phyloP scores from a whole-genome alignment of 1,140 invertebrate genomes.

The Lasioglossum baleicum region DNA sequence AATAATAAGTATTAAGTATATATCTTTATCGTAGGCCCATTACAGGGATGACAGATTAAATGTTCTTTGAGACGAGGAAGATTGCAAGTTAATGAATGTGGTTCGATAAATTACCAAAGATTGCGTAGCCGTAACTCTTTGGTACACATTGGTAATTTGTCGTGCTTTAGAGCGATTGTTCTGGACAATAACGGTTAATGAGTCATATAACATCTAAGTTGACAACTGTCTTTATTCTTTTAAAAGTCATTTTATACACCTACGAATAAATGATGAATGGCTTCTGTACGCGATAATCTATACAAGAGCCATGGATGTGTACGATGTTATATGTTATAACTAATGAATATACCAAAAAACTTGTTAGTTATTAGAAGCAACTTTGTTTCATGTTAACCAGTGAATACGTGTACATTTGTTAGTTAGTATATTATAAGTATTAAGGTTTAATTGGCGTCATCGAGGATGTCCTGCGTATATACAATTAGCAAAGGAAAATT shows the following conservation, averaged over 20 bases:
- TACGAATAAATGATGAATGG: conserved; percentile 46
- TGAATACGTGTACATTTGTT: conserved; percentile 41
- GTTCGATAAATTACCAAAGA: conserved; percentile 45
- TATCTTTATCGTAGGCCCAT: conserved; percentile 35
- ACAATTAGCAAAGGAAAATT: conserved; percentile 40
- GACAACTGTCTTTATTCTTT: conserved; percentile 57
- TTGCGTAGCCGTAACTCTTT: conserved; percentile 3
- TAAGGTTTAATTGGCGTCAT: conserved; percentile 23
- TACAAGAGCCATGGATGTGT: conserved; percentile 18
- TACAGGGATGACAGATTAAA: conserved; percentile 15
- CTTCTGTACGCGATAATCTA: conserved; percentile 26
- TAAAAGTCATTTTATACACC: conserved; percentile 57
- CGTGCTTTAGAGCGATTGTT: conserved; percentile 46
- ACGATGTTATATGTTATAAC: conserved; percentile 44
- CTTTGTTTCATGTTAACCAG: conserved; percentile 40
- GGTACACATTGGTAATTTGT: conserved; percentile 50
- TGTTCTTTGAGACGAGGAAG: conserved; percentile 30
- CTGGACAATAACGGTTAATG: conserved; percentile 61
- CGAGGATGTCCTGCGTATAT: conserved; percentile 28
- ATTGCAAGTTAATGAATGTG: conserved; percentile 37
- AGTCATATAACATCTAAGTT: conserved; percentile 57
- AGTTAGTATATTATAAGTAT: conserved; percentile 38
- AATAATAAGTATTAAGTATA: conserved; percentile 35
- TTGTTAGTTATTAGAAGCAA: conserved; percentile 47
- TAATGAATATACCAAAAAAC: conserved; percentile 51